Evolutionary conservation across 2,797 vertebrate species (phyloP), one percentile per base, ranked within the genome.

Genomic region (Sebastes cheni): DNA sequence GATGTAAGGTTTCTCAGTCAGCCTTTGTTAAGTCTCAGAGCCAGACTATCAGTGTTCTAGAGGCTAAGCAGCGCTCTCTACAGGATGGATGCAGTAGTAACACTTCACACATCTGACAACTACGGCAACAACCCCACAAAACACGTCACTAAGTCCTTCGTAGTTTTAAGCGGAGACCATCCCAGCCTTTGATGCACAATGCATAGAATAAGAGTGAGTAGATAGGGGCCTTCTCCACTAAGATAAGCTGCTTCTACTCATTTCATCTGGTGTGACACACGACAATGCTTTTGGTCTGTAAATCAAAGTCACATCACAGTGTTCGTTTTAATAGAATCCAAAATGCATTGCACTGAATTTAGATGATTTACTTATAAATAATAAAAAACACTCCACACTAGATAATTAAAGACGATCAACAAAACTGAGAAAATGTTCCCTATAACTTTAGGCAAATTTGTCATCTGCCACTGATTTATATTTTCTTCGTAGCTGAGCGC

Each of bases 101-200:
- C 92, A 93, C 91, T 83, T 94, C 93, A 94, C 92, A 91, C 92
- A 92, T 94, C 93, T 93, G 92, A 94, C 92, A 85, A 89, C 75
- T 88, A 91, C 68, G 46, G 85, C 82, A 86, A 87, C 75, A 81
- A 54, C 29, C 32, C 78, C 75, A 90, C 86, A 86, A 83, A n/a
- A 86, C 72, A 83, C 64, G 32, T 75, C 68, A 65, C 84, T 55
- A 76, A 74, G 9, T 81, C 80, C 84, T 82, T 84, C 72, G 65
- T 62, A 58, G 75, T 79, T 81, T 88, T 18, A 64, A 84, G 70
- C 68, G 8, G 72, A 89, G 79, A 88, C 86, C 85, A 66, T 83
- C 75, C 64, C 67, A 73, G 86, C 71, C 79, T 84, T 52, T 20
- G 56, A 86, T 68, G 81, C 78, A 79, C 36, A 39, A 80, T 88